Evolutionary conservation across 1,140 invertebrate genomes (phyloP), one percentile per base, ranked within the genome.

Genomic region (Philotrypesis tridentata): DNA sequence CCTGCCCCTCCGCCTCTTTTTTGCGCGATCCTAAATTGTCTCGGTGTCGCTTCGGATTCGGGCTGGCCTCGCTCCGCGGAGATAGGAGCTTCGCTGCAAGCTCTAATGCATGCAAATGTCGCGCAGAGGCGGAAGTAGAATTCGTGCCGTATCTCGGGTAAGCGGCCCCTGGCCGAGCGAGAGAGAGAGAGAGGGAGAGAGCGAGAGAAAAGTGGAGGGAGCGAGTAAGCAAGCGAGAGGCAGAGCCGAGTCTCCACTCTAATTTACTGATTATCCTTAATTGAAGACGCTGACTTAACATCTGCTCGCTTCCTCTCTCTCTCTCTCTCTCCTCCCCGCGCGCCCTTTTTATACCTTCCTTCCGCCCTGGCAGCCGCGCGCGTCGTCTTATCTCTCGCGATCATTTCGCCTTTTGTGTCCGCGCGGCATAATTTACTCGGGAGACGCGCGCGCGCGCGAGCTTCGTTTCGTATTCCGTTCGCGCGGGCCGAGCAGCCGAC

Each of bases 241-340:
- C 31, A 12, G n/a, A n/a, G 11, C 33, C 68, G 67, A 71, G 25
- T 60, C 68, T 40, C 8, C 83, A 83, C 81, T 86, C 87, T 88
- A 90, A 91, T 91, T 90, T 91, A 89, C 88, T 87, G 89, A 90
- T 91, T 91, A 91, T 85, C 89, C 88, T 89, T 91, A 90, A 90
- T 91, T 89, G 89, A 90, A 90, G 89, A 89, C 88, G 88, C 87
- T 88, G 89, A 89, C 87, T 89, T 90, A 88, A 89, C 87, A 87
- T 80, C 84, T 86, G 81, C 84, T 65, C 63, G 82, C 83, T 86
- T 84, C 84, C 79, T 84, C 83, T 84, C 83, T 84, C 85, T 79
- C 83, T 83, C 74, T 43, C 81, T 61, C 23, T 67, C 68, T 37
- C 14, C 55, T 6, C 11, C 68, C 14, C 40, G 55, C 21, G 2